phyloP scores from a whole-genome alignment of 2,888 invertebrate species.

The Invenusta paracnida region DNA sequence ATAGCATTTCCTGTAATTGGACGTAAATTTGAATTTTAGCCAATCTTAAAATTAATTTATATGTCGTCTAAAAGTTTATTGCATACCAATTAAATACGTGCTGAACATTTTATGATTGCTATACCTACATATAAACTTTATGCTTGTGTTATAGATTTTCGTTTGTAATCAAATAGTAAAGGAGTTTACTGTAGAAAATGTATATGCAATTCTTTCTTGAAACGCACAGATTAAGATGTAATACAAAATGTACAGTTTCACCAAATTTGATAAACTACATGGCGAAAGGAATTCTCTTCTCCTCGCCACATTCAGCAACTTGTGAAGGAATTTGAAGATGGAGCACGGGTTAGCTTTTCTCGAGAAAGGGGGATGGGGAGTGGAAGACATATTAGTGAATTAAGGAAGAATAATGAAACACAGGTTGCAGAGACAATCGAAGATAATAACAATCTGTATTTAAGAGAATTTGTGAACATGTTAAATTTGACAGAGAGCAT shows the following conservation, averaged over 20 bases:
- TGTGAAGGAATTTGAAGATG: not conserved
- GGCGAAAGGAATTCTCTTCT: not conserved
- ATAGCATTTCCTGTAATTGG: too few relatives aligned
- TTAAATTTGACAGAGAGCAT: not conserved
- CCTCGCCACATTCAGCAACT: not conserved
- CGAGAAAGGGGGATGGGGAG: not conserved
- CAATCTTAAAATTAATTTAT: not conserved
- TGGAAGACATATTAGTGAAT: not conserved
- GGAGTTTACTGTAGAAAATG: not conserved
- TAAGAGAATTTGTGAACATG: too few relatives aligned
- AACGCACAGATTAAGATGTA: not conserved
- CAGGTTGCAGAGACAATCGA: not conserved
- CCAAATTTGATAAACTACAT: not conserved
- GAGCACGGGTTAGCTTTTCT: not conserved
- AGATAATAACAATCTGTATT: not conserved
- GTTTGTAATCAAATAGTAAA: not conserved
- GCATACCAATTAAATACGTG: not conserved
- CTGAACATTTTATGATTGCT: not conserved
- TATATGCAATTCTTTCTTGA: not conserved
- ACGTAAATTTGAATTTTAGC: not conserved
- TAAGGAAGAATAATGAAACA: too few relatives aligned
- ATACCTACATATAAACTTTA: not conserved
- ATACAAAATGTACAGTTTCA: not conserved
- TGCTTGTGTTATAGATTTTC: not conserved
- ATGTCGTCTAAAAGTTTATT: too few relatives aligned